Conservation (phyloP, 2,113 vertebrate genomes). For the Deroptyus accipitrinus region DNA sequence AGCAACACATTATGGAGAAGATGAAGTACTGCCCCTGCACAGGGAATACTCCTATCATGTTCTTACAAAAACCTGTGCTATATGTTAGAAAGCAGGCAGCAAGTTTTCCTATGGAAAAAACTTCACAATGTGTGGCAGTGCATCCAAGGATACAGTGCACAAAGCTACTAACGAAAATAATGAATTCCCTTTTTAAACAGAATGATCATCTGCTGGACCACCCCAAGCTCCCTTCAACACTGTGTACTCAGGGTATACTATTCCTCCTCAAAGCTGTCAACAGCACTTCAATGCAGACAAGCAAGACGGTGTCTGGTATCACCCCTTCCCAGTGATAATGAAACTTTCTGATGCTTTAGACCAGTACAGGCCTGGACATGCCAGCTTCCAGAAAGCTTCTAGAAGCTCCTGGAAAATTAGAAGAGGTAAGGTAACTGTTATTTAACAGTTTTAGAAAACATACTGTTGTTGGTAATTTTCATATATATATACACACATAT, state of each 20-base stretch:
- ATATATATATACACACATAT: background rate
- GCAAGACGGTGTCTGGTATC: background rate
- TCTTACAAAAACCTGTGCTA: background rate
- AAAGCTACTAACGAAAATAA: background rate
- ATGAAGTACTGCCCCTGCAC: background rate
- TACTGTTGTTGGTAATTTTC: background rate
- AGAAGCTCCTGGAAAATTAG: background rate
- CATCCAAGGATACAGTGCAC: background rate
- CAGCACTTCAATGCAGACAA: background rate
- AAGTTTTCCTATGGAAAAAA: background rate
- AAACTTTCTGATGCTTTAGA: background rate
- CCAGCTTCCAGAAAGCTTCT: background rate
- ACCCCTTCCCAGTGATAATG: background rate
- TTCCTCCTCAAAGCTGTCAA: background rate
- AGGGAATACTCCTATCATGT: no score
- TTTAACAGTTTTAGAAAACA: background rate
- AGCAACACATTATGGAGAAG: background rate
- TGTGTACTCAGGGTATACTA: background rate
- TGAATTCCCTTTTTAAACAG: background rate
- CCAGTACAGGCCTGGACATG: background rate
- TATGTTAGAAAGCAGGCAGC: background rate
- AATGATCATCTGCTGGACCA: background rate
- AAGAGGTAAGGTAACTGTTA: background rate
- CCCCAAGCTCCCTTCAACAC: background rate
- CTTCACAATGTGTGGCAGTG: background rate